A percentile compares a stretch with the other conserved stretches of the same genome.
phyloP scores from a whole-genome alignment of 2,888 invertebrate species.

The Spilosoma lubricipeda region DNA sequence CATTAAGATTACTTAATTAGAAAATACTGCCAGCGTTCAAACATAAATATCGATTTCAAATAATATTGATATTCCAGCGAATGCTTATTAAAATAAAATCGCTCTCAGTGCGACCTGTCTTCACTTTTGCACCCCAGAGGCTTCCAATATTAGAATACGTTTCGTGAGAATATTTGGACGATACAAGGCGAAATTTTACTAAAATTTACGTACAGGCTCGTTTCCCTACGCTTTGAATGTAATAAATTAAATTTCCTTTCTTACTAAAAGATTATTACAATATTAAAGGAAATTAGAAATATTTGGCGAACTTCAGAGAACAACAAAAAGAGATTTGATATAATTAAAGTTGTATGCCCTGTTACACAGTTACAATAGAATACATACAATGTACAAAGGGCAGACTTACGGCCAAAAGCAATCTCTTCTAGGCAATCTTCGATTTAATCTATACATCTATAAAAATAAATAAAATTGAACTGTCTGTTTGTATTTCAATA shows the following conservation, averaged over 20 bases:
- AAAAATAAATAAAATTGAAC: too few relatives aligned
- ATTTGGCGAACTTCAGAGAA: not conserved
- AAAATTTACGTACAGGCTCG: conserved; percentile 27
- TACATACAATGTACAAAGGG: too few relatives aligned
- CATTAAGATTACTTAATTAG: too few relatives aligned
- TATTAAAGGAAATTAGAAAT: not conserved
- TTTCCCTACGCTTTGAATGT: conserved; percentile 21
- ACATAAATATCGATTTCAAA: too few relatives aligned
- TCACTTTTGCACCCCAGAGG: conserved; percentile 31
- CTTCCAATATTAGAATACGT: conserved; percentile 55
- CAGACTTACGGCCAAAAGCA: too few relatives aligned
- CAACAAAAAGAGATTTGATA: not conserved
- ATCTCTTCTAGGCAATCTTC: too few relatives aligned
- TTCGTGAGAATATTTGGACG: conserved; percentile 43
- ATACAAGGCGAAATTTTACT: conserved; percentile 32
- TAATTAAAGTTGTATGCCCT: too few relatives aligned
- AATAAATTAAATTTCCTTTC: conserved; percentile 25
- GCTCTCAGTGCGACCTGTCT: conserved; percentile 17
- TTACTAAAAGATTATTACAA: conserved; percentile 3
- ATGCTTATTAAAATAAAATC: not conserved
- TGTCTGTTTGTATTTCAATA: too few relatives aligned
- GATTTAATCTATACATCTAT: too few relatives aligned
- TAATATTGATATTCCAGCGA: too few relatives aligned
- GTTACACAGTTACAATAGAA: too few relatives aligned
- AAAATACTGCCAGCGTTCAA: too few relatives aligned